Conservation (phyloP, 2,888 invertebrate species). For the Cerceris rybyensis region DNA sequence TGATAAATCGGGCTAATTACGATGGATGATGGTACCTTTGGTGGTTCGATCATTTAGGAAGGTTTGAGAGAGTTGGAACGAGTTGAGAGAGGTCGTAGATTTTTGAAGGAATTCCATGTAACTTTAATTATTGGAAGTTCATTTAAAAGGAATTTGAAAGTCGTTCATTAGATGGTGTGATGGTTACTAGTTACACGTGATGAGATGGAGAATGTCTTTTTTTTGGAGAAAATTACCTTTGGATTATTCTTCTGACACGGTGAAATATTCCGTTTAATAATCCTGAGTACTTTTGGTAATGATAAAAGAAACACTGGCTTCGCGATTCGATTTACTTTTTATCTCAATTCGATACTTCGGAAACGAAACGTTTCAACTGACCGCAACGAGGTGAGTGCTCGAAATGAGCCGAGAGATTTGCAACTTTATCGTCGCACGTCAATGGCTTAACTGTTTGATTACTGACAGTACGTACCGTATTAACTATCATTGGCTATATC, state of each 20-base stretch:
- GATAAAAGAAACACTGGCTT: neutral
- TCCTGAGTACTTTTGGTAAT: neutral
- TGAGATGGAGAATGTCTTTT: too few relatives aligned
- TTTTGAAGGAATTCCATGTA: too few relatives aligned
- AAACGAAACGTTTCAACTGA: neutral
- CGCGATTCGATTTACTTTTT: slow-evolving; percentile 10
- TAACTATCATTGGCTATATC: slow-evolving; percentile 55
- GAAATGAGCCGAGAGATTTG: slow-evolving; percentile 30
- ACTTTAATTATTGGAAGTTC: too few relatives aligned
- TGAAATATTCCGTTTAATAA: neutral
- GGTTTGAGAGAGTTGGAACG: too few relatives aligned
- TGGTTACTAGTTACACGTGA: too few relatives aligned
- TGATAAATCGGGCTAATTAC: slow-evolving; percentile 1
- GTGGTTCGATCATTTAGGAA: too few relatives aligned
- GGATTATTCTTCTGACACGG: too few relatives aligned
- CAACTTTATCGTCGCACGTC: slow-evolving; percentile 20
- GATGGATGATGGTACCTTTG: neutral
- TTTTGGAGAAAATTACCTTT: too few relatives aligned
- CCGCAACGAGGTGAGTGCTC: slow-evolving; percentile 13
- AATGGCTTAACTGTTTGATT: slow-evolving; percentile 37
- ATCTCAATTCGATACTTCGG: slow-evolving; percentile 8
- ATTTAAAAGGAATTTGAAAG: too few relatives aligned
- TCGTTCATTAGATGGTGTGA: too few relatives aligned
- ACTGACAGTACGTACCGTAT: slow-evolving; percentile 33
- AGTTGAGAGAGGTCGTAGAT: too few relatives aligned